A percentile compares a stretch with the other conserved stretches of the same genome.
These are phyloP conservation scores for Perca flavescens DNA, from an alignment of 2,113 vertebrate genomes.

Conservation along the genomic window DNA sequence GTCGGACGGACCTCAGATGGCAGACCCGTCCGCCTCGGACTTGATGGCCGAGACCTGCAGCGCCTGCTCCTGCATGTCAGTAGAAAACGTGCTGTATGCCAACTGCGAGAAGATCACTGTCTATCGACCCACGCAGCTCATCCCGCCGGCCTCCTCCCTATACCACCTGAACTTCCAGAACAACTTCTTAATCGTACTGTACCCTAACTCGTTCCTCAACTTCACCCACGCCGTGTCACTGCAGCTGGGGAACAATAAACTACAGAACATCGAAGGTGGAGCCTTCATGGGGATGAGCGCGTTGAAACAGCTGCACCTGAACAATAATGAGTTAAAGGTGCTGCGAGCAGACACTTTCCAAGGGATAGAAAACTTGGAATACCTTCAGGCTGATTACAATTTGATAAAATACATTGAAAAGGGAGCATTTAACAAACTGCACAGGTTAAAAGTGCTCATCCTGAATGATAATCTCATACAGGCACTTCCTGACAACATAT, in stretches of 20 bases:
- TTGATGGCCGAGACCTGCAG: conserved; percentile 95
- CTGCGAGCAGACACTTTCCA: conserved; percentile 96
- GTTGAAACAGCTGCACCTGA: conserved; percentile 98
- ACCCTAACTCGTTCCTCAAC: conserved; percentile 97
- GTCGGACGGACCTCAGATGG: conserved; percentile 72
- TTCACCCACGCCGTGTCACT: conserved; percentile 98
- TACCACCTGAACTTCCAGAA: conserved; percentile 99
- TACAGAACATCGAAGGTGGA: conserved; percentile 98
- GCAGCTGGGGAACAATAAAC: conserved; percentile 98
- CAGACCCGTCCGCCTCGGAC: conserved; percentile 81
- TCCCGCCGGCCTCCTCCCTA: conserved; percentile 93
- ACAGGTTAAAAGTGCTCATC: conserved; percentile 97
- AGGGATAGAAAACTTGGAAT: conserved; percentile 99
- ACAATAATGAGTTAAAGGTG: conserved; percentile 98
- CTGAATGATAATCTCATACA: conserved; percentile 98
- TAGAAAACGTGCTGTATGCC: conserved; percentile 98
- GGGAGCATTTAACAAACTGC: conserved; percentile 98
- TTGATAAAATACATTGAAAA: conserved; percentile 98
- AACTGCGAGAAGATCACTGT: conserved; percentile 98
- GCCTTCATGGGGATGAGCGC: conserved; percentile 95
- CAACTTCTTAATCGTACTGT: conserved; percentile 95
- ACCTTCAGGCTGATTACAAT: conserved; percentile 99
- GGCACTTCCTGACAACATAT: conserved; percentile 97
- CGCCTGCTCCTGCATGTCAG: conserved; percentile 96
- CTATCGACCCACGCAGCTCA: conserved; percentile 96